Evolutionary conservation across 2,113 vertebrate genomes (phyloP).

Genomic region (Amazona vittata): DNA sequence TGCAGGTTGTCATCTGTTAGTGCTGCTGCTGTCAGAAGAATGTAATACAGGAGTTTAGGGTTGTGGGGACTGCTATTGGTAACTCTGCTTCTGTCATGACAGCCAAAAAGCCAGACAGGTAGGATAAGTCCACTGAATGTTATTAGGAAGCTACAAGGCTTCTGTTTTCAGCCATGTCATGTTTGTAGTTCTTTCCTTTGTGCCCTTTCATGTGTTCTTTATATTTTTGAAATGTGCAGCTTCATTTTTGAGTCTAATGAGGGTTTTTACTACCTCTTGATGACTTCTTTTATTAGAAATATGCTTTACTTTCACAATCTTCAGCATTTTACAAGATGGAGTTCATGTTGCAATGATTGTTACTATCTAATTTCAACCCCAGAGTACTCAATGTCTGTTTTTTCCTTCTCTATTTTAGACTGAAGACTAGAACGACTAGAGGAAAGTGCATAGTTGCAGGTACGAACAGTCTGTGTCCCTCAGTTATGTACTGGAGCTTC

Average conservation of each 20-base stretch:
- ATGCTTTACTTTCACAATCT: background rate
- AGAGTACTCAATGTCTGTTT: background rate
- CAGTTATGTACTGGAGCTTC: background rate
- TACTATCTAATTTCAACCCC: background rate
- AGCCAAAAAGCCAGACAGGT: background rate
- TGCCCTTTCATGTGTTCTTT: background rate
- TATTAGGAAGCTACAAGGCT: background rate
- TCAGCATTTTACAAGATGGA: background rate
- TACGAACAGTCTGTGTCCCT: slow-evolving; percentile 47
- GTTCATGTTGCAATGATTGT: background rate
- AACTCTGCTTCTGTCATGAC: background rate
- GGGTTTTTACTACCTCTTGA: background rate
- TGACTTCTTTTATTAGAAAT: background rate
- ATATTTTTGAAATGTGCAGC: background rate
- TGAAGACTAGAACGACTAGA: slow-evolving; percentile 68
- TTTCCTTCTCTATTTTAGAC: slow-evolving; percentile 65
- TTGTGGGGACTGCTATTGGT: background rate
- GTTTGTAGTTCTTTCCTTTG: background rate
- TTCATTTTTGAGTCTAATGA: background rate
- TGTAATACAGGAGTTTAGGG: background rate
- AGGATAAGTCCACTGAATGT: background rate
- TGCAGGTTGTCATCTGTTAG: background rate
- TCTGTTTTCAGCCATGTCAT: background rate
- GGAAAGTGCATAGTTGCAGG: slow-evolving; percentile 57
- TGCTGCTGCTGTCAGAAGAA: background rate